Evolutionary conservation across 1,140 invertebrate genomes (phyloP).

Genomic region (Listronotus bonariensis): DNA sequence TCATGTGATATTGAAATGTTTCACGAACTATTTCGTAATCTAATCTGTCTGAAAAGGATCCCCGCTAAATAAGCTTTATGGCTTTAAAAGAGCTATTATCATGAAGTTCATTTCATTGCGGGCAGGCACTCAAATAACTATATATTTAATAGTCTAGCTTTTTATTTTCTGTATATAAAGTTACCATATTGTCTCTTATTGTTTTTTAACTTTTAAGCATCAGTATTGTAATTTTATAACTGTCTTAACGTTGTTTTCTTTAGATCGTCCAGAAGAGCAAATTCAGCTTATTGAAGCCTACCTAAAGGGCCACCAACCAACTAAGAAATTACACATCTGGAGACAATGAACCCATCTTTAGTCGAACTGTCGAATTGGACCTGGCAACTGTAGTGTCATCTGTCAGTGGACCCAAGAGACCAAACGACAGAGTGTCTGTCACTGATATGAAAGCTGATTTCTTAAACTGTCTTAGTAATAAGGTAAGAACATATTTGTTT

Average conservation of each 20-base stretch:
- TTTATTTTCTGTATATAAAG: too few species aligned
- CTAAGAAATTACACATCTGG: slow-evolving; percentile 82
- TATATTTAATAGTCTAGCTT: too few species aligned
- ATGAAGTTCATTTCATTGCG: too few species aligned
- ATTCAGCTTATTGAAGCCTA: slow-evolving; percentile 85
- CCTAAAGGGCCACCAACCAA: slow-evolving; percentile 74
- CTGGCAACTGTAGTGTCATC: slow-evolving; percentile 88
- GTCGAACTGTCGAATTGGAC: slow-evolving; percentile 86
- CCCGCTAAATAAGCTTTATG: too few species aligned
- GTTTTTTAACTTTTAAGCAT: too few species aligned
- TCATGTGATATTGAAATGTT: too few species aligned
- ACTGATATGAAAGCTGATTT: slow-evolving; percentile 92
- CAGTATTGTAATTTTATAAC: too few species aligned
- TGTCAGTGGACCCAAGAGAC: slow-evolving; percentile 94
- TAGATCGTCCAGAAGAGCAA: slow-evolving; percentile 82
- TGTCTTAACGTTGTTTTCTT: slow-evolving; percentile 36
- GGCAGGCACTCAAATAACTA: too few species aligned
- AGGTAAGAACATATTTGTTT: slow-evolving; percentile 63
- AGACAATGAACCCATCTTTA: slow-evolving; percentile 84
- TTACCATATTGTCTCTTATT: too few species aligned
- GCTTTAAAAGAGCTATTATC: too few species aligned
- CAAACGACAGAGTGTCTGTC: slow-evolving; percentile 93
- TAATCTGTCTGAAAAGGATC: too few species aligned
- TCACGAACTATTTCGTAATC: too few species aligned
- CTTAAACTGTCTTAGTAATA: slow-evolving; percentile 81